Base-by-base conservation (phyloP, 1,140 invertebrate genomes). In the Tribolium castaneum region DNA sequence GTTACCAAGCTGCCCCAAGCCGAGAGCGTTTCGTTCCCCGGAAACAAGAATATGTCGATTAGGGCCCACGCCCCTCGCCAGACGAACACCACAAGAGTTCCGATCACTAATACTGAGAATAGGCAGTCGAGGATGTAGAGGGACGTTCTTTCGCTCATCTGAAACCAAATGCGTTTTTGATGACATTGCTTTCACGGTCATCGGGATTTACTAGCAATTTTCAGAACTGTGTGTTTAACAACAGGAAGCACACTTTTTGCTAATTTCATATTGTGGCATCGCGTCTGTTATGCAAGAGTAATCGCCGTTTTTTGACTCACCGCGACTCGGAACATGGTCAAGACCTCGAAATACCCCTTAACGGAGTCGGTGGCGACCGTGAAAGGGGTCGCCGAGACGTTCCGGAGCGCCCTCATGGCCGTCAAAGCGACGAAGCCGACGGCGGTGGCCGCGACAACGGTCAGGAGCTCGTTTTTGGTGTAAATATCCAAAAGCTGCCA, bases 31-130 rank as follows among this genome's bases (percentile, higher is more conserved):
- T 75, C 77, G 83, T 93, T 87, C 0, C 90, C 89, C 1, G 95
- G 95, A 84, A 92, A 96, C 3, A 97, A 86, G 82, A 91, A 92
- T 75, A 94, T 87, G 86, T 97, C 95, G 52, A 96, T 88, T 50
- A 96, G 87, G 5, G 91, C 91, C 94, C 95, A 97, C 14, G 92
- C 89, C 30, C 96, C 95, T 83, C 95, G 89, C 96, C 96, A 97
- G 7, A 95, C 94, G 83, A 95, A 94, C 0, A 96, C 94, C 19
- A 96, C 94, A 72, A 97, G 88, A 0, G 93, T 94, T 1, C 95
- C 94, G 56, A 96, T 92, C 16, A 97, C 90, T 50, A 93, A 90
- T 35, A 97, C 94, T 13, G 94, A 96, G 87, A 96, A 96, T 51
- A 95, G 87, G 84, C 94, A 95, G 88, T 97, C 95, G 84, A 96